Evolutionary conservation across 2,888 invertebrate genomes (phyloP).

Genomic region (Gastracanthus pulcherrimus): DNA sequence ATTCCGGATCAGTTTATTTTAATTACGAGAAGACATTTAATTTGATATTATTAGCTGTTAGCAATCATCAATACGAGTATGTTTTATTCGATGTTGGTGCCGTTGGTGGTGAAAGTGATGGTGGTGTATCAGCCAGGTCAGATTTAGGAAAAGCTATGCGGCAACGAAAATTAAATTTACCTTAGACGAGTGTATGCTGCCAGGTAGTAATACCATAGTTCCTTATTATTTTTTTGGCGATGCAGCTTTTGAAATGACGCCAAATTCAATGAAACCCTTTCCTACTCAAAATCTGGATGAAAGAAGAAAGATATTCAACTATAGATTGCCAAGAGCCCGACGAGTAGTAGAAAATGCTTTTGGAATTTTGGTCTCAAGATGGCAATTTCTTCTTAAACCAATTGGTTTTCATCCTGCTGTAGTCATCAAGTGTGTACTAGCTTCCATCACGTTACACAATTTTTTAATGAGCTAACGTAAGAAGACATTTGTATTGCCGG

Average conservation of each 20-base stretch:
- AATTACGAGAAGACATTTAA: slow-evolving; percentile 62
- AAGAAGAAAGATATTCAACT: slow-evolving; percentile 57
- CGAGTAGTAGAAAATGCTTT: slow-evolving; percentile 60
- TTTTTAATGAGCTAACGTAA: slow-evolving; percentile 11
- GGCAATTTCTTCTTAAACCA: slow-evolving; percentile 53
- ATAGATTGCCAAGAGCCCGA: slow-evolving; percentile 58
- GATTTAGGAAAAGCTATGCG: slow-evolving; percentile 26
- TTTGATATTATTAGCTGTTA: slow-evolving; percentile 56
- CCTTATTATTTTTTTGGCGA: slow-evolving; percentile 58
- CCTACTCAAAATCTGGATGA: slow-evolving; percentile 53
- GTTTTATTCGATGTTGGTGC: slow-evolving; percentile 53
- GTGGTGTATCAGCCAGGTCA: slow-evolving; percentile 42
- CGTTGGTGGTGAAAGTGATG: slow-evolving; percentile 56
- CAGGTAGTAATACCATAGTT: slow-evolving; percentile 34
- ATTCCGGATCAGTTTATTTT: slow-evolving; percentile 54
- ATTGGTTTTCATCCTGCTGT: slow-evolving; percentile 39
- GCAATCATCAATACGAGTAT: slow-evolving; percentile 58
- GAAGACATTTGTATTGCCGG: neutral
- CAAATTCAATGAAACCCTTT: slow-evolving; percentile 59
- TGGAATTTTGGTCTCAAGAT: slow-evolving; percentile 58
- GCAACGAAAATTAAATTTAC: slow-evolving; percentile 48
- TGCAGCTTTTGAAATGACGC: slow-evolving; percentile 57
- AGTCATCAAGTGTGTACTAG: slow-evolving; percentile 40
- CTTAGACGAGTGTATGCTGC: slow-evolving; percentile 23
- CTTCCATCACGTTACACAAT: slow-evolving; percentile 50